Base-by-base conservation (phyloP, 2,888 invertebrate species). In the Synanthedon andrenaeformis region DNA sequence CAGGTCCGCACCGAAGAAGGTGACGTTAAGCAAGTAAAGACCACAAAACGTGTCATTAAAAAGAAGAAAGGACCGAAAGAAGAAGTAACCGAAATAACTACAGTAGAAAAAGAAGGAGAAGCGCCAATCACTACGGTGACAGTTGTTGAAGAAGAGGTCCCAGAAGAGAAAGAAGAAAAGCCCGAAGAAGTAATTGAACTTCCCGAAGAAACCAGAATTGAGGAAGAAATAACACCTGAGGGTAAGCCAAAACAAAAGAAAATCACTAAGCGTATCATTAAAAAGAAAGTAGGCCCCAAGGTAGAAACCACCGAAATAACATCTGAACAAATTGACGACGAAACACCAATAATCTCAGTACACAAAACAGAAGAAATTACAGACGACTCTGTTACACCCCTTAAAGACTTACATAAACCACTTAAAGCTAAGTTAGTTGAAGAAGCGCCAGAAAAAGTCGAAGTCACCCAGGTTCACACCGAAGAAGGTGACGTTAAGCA, bases 51-150 rank as follows among this genome's bases (percentile, higher is more conserved):
- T 35, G 42, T 28, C 23, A 78, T 87, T 1, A 89, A 80, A 59
- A 83, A 82, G 53, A 75, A 69, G 55, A 79, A 76, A 52, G 88
- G 81, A 1, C 66, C 68, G 0, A 83, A 85, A 52, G 67, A 79
- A 57, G 86, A 87, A 61, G 69, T 82, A 10, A 86, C 89, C 1
- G 83, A 82, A 64, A 82, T 82, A n/a, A 72, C 79, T 3, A 88
- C 87, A 5, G 67, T 82, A 13, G 72, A 84, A 56, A 74, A 78
- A 53, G 79, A 82, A 2, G 77, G 74, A 17, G 74, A 80, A 52
- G 63, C 61, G 1, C 76, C 80, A 0, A 62, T 74, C 1, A 77
- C 74, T 0, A 78, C 74, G 0, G 70, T 82, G 0, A 55, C 60
- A 0, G 60, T 66, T 58, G 74, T 52, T 61, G 82, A 67, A 66